A percentile compares a stretch with the other conserved stretches of the same genome.
Evolutionary conservation across 2,888 invertebrate genomes (phyloP).

Genomic region (Apamea crenata): DNA sequence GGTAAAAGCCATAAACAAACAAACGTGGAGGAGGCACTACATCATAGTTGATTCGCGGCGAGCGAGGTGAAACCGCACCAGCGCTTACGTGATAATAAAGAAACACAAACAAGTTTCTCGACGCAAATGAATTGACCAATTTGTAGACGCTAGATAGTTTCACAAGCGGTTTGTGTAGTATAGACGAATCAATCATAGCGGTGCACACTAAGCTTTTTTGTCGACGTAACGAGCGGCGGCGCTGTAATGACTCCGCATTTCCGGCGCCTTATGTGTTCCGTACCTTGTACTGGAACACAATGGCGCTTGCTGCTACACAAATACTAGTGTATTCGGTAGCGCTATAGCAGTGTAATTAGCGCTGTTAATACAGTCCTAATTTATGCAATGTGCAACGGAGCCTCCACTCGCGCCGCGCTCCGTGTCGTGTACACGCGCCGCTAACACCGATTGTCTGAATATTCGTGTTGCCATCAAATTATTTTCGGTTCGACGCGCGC

Average conservation of each 20-base stretch:
- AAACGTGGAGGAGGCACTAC: constrained; percentile 68
- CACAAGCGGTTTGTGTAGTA: constrained; percentile 76
- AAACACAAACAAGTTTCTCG: constrained; percentile 81
- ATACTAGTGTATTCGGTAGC: constrained; percentile 76
- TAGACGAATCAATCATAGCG: constrained; percentile 84
- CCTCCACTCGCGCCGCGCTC: constrained; percentile 55
- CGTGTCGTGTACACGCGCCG: constrained; percentile 51
- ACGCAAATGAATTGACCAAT: constrained; percentile 82
- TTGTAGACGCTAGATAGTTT: constrained; percentile 82
- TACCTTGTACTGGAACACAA: constrained; percentile 76
- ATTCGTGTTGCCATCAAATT: constrained; percentile 78
- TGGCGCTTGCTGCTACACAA: constrained; percentile 75
- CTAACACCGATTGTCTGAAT: constrained; percentile 73
- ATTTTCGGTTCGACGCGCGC: constrained; percentile 76
- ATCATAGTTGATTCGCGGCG: constrained; percentile 72
- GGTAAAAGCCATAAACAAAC: constrained; percentile 73
- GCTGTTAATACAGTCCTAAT: constrained; percentile 79
- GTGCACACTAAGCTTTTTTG: constrained; percentile 80
- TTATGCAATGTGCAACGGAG: constrained; percentile 74
- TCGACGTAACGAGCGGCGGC: constrained; percentile 79
- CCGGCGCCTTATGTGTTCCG: constrained; percentile 74
- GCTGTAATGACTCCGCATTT: constrained; percentile 81
- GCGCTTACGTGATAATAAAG: constrained; percentile 77
- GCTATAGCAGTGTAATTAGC: constrained; percentile 81
- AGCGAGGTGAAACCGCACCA: constrained; percentile 75